phyloP scores from a whole-genome alignment of 2,113 vertebrate genomes.

The Sturnira hondurensis region DNA sequence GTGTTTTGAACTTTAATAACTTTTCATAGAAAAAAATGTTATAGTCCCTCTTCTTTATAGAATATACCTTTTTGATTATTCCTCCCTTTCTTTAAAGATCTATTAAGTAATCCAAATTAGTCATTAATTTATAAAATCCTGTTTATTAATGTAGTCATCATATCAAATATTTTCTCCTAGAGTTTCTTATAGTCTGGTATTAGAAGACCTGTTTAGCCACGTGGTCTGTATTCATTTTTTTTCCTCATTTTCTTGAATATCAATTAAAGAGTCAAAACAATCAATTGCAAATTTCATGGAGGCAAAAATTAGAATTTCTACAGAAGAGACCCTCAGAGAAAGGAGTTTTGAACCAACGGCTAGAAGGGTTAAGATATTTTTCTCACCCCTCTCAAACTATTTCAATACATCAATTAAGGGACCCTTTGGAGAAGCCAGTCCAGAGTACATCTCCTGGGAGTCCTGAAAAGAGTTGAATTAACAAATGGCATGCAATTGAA shows the following conservation, averaged over 20 bases:
- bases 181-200: background rate
- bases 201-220: background rate
- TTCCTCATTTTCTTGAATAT: background rate
- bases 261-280: background rate
- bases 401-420: background rate
- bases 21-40: constrained; percentile 18
- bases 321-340: background rate
- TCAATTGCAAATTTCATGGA: background rate
- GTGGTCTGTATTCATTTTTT: background rate
- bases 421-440: background rate
- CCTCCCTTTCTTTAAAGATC: background rate
- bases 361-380: background rate
- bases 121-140: background rate
- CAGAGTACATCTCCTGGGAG: background rate
- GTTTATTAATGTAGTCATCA: background rate
- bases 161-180: background rate
- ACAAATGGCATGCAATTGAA: background rate
- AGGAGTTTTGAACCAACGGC: background rate
- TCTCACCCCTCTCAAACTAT: background rate
- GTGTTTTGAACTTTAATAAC: constrained; percentile 13
- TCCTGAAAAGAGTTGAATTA: constrained; percentile 22
- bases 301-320: background rate
- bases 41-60: background rate
- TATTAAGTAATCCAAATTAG: background rate
- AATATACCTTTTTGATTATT: background rate